phyloP scores from a whole-genome alignment of 2,113 vertebrate genomes.

The pig (Sus scrofa) region DNA sequence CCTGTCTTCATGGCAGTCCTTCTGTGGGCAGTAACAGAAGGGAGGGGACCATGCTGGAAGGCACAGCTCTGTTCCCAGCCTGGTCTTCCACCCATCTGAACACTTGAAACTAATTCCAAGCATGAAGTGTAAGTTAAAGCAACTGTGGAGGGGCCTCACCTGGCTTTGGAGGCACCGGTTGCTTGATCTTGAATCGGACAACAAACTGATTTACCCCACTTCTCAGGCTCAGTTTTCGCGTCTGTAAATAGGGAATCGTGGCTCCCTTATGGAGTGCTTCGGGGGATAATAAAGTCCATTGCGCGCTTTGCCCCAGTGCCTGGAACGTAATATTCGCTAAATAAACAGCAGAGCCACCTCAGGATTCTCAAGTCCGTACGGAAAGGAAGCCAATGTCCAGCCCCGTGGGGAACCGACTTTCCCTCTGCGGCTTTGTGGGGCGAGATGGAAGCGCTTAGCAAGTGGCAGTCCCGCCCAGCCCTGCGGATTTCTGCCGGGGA shows the following conservation, averaged over 20 bases:
- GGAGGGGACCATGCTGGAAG: neutral
- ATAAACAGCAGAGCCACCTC: neutral
- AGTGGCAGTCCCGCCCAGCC: accelerated
- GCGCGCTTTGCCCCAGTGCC: neutral
- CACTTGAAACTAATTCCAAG: neutral
- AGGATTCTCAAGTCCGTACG: accelerated
- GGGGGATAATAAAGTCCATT: neutral
- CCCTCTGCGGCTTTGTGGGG: neutral
- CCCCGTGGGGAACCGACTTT: neutral
- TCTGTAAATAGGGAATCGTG: neutral
- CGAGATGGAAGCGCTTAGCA: neutral
- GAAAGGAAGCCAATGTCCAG: neutral
- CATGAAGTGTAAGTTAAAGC: neutral
- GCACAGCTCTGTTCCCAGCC: neutral
- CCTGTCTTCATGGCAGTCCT: neutral
- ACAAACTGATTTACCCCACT: neutral
- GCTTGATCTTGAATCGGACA: neutral
- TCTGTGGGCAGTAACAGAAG: neutral
- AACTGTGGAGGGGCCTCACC: accelerated
- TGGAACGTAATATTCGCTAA: neutral
- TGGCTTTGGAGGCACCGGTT: neutral
- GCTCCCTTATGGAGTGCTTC: neutral
- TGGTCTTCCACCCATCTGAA: neutral
- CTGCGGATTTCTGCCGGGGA: neutral
- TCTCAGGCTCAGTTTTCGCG: neutral